These are phyloP conservation scores for Drosophila pectinifera DNA, from an alignment of 1,140 invertebrate species.

Conservation along the genomic window DNA sequence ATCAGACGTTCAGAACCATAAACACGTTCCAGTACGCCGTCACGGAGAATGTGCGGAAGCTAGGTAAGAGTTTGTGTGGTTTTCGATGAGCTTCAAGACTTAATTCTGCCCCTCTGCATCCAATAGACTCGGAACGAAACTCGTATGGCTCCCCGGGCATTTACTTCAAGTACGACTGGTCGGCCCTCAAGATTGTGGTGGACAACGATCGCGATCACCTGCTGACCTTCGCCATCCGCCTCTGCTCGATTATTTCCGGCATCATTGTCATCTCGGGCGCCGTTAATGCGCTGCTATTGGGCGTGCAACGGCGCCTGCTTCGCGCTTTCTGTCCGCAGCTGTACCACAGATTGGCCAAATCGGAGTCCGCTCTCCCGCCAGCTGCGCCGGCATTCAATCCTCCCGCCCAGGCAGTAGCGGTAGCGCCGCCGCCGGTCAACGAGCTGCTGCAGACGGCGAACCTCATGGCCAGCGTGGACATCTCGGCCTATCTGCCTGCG, in stretches of 20 bases:
- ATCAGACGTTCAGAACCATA: constrained; percentile 89
- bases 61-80: constrained; percentile 85
- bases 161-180: constrained; percentile 97
- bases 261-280: constrained; percentile 93
- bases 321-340: constrained; percentile 56
- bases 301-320: constrained; percentile 50
- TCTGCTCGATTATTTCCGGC: constrained; percentile 96
- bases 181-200: constrained; percentile 94
- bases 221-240: constrained; percentile 92
- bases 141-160: constrained; percentile 97
- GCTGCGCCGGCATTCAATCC: neutral
- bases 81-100: too few relatives aligned
- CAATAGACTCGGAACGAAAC: constrained; percentile 88
- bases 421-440: constrained; percentile 42
- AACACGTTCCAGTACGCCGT: constrained; percentile 97
- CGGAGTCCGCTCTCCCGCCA: neutral
- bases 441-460: constrained; percentile 71
- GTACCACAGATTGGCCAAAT: constrained; percentile 37
- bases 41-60: constrained; percentile 92
- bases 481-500: constrained; percentile 69
- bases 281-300: constrained; percentile 49
- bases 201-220: constrained; percentile 92
- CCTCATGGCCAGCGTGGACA: constrained; percentile 71
- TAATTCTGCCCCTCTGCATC: neutral
- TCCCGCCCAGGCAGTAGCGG: neutral